phyloP scores from a whole-genome alignment of 2,113 vertebrate species.

The Cettia cetti region DNA sequence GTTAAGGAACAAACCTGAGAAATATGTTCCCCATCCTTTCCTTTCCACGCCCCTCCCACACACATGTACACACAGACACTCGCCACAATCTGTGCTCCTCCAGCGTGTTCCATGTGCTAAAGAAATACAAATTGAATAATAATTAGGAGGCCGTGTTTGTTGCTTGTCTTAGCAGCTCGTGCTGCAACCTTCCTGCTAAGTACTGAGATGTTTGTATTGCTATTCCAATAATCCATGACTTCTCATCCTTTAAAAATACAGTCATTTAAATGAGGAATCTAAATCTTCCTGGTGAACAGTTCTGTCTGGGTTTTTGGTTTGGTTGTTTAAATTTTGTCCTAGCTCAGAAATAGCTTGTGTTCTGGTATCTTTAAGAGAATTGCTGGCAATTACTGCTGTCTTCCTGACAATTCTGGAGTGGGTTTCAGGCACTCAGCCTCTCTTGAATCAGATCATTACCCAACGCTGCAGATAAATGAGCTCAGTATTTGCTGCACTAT shows the following conservation, averaged over 20 bases:
- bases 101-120: neutral
- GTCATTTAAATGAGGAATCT: neutral
- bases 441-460: neutral
- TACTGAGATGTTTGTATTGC: neutral
- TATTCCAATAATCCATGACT: neutral
- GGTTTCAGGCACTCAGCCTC: neutral
- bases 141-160: neutral
- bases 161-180: neutral
- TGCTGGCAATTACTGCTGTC: neutral
- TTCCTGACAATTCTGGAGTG: neutral
- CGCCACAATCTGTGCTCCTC: neutral
- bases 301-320: neutral
- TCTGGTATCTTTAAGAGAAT: neutral
- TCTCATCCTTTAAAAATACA: neutral
- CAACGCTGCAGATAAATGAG: neutral
- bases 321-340: neutral
- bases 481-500: neutral
- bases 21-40: constrained; percentile 43
- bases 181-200: neutral
- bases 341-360: neutral
- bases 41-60: constrained; percentile 8
- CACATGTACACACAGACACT: neutral
- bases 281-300: neutral
- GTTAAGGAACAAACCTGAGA: neutral
- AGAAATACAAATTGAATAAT: neutral